Evolutionary conservation across 2,113 vertebrate genomes (phyloP).

Genomic region (Nothoprocta perdicaria): DNA sequence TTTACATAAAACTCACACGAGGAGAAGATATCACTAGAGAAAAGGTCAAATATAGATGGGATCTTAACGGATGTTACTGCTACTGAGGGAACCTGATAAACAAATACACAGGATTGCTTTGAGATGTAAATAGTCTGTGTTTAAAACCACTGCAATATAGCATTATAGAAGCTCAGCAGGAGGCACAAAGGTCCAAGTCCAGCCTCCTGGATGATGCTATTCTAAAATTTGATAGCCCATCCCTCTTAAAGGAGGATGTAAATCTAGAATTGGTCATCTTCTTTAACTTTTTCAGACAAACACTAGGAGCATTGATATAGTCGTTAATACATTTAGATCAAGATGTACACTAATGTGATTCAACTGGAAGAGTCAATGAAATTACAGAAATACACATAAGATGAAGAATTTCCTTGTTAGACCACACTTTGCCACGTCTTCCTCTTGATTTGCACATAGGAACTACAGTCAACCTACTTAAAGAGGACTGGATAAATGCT

Average conservation of each 20-base stretch:
- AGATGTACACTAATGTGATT: background rate
- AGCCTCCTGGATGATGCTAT: background rate
- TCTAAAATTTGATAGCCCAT: background rate
- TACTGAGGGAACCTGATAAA: background rate
- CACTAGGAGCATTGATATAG: background rate
- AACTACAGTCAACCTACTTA: background rate
- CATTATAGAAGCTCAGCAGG: background rate
- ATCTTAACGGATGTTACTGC: background rate
- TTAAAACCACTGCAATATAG: background rate
- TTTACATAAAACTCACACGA: background rate
- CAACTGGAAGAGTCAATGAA: background rate
- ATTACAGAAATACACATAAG: background rate
- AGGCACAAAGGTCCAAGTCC: background rate
- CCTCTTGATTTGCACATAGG: background rate
- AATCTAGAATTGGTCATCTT: background rate
- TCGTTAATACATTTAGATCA: background rate
- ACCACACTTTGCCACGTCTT: accelerated
- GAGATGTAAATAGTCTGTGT: background rate
- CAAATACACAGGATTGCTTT: background rate
- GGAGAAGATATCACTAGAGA: background rate
- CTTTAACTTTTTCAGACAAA: background rate
- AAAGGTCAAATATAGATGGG: background rate
- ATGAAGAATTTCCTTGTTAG: background rate
- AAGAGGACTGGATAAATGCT: background rate
- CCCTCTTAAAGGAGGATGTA: background rate